Evolutionary conservation across 2,888 invertebrate species (phyloP).

Genomic region (Eurytoma californica): DNA sequence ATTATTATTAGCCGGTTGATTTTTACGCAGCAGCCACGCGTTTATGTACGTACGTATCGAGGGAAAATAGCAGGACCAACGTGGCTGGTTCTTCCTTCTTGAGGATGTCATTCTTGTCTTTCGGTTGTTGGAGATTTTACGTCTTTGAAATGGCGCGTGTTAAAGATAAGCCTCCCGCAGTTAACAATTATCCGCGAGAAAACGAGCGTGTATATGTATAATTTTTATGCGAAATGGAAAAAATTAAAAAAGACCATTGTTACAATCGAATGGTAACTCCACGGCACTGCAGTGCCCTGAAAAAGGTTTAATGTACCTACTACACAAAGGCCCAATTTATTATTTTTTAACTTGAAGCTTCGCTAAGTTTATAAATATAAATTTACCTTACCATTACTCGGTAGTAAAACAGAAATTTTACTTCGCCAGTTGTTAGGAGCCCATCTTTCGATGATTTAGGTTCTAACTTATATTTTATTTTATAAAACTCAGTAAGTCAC

Average conservation of each 20-base stretch:
- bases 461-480: background rate
- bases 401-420: background rate
- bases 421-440: background rate
- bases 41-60: background rate
- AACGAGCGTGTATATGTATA: slow-evolving; percentile 29
- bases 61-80: slow-evolving; percentile 17
- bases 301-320: too few relatives aligned
- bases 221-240: slow-evolving; percentile 45
- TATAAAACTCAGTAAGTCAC: background rate
- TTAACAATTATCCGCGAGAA: slow-evolving; percentile 49
- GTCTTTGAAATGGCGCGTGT: slow-evolving; percentile 49
- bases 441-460: too few relatives aligned
- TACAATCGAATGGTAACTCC: background rate
- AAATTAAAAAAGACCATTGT: slow-evolving; percentile 29
- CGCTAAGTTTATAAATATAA: background rate
- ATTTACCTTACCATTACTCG: background rate
- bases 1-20: slow-evolving; percentile 54
- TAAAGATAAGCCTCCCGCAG: slow-evolving; percentile 52
- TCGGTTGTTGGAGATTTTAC: slow-evolving; percentile 39
- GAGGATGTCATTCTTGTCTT: slow-evolving; percentile 16
- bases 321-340: too few relatives aligned
- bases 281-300: too few relatives aligned
- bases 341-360: too few relatives aligned
- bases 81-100: slow-evolving; percentile 15
- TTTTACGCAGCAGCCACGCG: slow-evolving; percentile 50